A percentile compares a stretch with the other conserved stretches of the same genome.
Evolutionary conservation across 2,797 vertebrate genomes (phyloP).

Genomic region (Varecia variegata): DNA sequence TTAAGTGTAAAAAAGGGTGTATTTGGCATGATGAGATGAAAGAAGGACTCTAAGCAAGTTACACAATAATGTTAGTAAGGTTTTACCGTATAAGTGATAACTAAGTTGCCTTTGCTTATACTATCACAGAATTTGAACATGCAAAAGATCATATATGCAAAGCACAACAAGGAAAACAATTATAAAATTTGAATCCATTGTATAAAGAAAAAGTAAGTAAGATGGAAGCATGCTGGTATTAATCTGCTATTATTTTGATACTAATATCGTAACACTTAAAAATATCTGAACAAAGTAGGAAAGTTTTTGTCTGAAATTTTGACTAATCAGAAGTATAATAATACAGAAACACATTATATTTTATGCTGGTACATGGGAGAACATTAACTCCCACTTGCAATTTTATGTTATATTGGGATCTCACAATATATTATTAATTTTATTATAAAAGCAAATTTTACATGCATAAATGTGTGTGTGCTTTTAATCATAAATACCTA

Average conservation of each 20-base stretch:
- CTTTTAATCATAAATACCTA: constrained; percentile 30
- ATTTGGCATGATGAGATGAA: constrained; percentile 54
- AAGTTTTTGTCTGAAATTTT: constrained; percentile 9
- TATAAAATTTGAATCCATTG: not conserved
- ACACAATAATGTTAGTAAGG: constrained; percentile 7
- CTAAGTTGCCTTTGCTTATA: constrained; percentile 31
- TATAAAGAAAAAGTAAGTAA: not conserved
- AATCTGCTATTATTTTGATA: not conserved
- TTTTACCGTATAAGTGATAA: constrained; percentile 52
- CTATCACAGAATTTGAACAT: constrained; percentile 6
- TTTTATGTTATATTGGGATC: not conserved
- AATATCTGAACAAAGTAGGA: not conserved
- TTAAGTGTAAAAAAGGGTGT: not conserved
- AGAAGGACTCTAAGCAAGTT: constrained; percentile 19
- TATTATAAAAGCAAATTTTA: not conserved
- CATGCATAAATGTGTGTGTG: not conserved
- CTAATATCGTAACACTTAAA: not conserved
- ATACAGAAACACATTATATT: not conserved
- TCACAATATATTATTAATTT: not conserved
- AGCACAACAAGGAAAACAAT: not conserved
- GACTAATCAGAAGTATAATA: not conserved
- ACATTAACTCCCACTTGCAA: not conserved
- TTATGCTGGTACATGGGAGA: not conserved
- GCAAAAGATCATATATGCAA: not conserved
- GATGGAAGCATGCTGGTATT: not conserved